Conservation (phyloP, 2,797 vertebrate genomes). For the Helarctos malayanus region DNA sequence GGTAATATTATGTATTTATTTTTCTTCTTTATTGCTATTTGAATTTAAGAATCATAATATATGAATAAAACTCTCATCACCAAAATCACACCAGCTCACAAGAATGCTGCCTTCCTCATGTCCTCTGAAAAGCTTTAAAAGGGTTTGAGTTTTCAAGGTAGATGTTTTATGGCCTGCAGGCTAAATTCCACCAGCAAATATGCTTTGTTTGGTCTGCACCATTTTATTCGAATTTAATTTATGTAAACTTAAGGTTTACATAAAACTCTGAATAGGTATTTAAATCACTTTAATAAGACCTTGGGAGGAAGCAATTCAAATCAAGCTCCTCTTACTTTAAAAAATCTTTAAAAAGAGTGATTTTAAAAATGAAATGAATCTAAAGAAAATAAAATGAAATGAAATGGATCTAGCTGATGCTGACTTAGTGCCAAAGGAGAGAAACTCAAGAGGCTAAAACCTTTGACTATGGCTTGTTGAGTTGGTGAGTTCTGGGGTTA, state of each 20-base stretch:
- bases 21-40: neutral
- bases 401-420: neutral
- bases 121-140: neutral
- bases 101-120: neutral
- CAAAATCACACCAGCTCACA: neutral
- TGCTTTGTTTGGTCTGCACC: neutral
- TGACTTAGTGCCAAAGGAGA: neutral
- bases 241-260: neutral
- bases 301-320: conserved; percentile 1
- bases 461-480: neutral
- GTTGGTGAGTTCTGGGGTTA: neutral
- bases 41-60: neutral
- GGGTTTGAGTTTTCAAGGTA: neutral
- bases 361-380: neutral
- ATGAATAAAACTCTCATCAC: neutral
- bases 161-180: neutral
- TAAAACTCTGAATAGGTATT: neutral
- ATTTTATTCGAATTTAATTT: neutral
- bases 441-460: neutral
- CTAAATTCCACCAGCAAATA: neutral
- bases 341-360: neutral
- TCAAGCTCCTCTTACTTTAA: neutral
- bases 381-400: neutral
- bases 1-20: neutral
- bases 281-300: neutral